These are phyloP conservation scores for Chrysoperla carnea DNA, from an alignment of 1,140 invertebrate species.

Conservation along the genomic window DNA sequence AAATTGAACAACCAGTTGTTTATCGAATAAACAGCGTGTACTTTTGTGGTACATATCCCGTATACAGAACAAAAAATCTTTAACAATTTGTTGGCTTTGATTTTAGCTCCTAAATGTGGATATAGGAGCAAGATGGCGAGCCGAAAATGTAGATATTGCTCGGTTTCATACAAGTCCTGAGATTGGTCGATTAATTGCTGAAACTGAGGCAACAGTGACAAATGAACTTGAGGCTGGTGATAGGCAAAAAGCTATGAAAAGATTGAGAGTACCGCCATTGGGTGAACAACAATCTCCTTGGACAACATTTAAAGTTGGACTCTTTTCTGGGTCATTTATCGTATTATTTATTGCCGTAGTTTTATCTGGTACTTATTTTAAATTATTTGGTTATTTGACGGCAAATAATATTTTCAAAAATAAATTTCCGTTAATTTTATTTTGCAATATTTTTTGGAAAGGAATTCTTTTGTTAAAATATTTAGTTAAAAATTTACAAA, in stretches of 20 bases:
- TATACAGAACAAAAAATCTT: neutral
- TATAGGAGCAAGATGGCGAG: slow-evolving; percentile 49
- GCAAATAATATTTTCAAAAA: too few species aligned
- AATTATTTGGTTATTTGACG: neutral
- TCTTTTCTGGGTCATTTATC: slow-evolving; percentile 66
- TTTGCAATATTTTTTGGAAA: too few species aligned
- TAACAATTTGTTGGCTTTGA: neutral
- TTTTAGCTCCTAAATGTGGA: slow-evolving; percentile 21
- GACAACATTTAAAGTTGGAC: slow-evolving; percentile 71
- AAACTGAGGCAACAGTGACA: slow-evolving; percentile 69
- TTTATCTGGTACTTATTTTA: slow-evolving; percentile 40
- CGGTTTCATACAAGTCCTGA: slow-evolving; percentile 78
- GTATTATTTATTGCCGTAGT: slow-evolving; percentile 57
- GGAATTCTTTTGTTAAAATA: too few species aligned
- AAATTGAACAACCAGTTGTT: too few species aligned
- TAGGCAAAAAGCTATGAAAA: slow-evolving; percentile 71
- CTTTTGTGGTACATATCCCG: too few species aligned
- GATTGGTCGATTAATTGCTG: slow-evolving; percentile 68
- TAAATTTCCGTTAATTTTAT: too few species aligned
- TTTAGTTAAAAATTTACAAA: too few species aligned
- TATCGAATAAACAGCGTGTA: too few species aligned
- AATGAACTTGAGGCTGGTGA: slow-evolving; percentile 69
- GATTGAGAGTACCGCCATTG: slow-evolving; percentile 67
- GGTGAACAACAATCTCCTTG: slow-evolving; percentile 67
- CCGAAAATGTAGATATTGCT: slow-evolving; percentile 60